These are phyloP conservation scores for Xanthostigma xanthostigma DNA, from an alignment of 2,888 invertebrate species.

Conservation along the genomic window DNA sequence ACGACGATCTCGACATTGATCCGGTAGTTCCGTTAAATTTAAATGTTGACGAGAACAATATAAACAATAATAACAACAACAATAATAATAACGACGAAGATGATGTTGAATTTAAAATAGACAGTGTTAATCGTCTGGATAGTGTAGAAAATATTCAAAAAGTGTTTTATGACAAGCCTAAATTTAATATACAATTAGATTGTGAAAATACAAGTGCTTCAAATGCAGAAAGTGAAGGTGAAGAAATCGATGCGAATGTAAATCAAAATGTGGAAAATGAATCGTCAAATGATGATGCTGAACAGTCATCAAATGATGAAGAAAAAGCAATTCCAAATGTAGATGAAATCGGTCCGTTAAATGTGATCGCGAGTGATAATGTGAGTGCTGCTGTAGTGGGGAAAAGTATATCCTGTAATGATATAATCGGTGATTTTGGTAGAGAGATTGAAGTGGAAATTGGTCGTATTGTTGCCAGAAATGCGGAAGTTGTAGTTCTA, in stretches of 20 bases:
- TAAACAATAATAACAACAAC: constrained; percentile 31
- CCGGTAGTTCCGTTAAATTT: not conserved
- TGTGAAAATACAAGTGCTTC: constrained; percentile 14
- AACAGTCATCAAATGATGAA: not conserved
- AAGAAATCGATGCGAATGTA: no score
- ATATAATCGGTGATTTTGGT: constrained; percentile 42
- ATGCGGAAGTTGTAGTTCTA: constrained; percentile 20
- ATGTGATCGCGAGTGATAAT: constrained; percentile 7
- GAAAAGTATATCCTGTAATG: constrained; percentile 24
- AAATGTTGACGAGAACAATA: not conserved
- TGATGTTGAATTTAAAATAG: constrained; percentile 21
- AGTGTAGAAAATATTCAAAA: constrained; percentile 35
- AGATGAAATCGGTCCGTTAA: constrained; percentile 6
- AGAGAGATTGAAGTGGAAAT: constrained; percentile 44
- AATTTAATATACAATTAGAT: constrained; percentile 33
- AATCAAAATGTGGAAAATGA: no score
- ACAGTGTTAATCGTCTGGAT: constrained; percentile 35
- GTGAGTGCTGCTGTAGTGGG: constrained; percentile 7
- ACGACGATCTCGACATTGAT: constrained; percentile 27
- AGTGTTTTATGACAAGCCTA: constrained; percentile 39
- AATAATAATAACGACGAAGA: constrained; percentile 21
- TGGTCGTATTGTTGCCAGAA: constrained; percentile 33
- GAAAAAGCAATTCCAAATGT: not conserved
- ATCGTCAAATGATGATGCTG: no score
- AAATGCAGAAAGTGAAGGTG: no score